Base-by-base conservation (phyloP, 1,140 invertebrate genomes). In the Bathynomus jamesi region DNA sequence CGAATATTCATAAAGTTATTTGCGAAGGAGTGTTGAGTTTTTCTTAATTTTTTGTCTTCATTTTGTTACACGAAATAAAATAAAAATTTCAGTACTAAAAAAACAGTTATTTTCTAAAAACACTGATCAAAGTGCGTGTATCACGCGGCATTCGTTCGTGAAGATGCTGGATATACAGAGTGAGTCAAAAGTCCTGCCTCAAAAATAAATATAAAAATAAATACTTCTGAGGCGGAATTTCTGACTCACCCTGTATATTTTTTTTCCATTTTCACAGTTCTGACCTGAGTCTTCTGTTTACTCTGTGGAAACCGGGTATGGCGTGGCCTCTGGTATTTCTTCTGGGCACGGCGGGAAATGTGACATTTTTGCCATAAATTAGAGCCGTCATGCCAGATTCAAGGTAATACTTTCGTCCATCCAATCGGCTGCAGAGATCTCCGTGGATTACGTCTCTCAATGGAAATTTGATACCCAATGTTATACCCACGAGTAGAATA, bases 331-430 rank as follows among this genome's bases (percentile, higher is more conserved):
- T 53, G 13, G 13, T 53, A 21, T 17, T 3, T 53, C 40, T 53
- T 53, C 21, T 53, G 13, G 40, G 40, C 2, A 5, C 21, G 21
- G 2, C 40, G 1, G 2, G 40, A 21, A 68, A n/a, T 4, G 65
- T 64, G 31, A 71, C 61, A 60, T 75, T 75, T 28, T 61, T 17
- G 31, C 69, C 73, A 11, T 61, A 53, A 28, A 75, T 24, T 3
- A 69, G 27, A 5, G 73, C 70, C 3, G 31, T 25, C 0, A 66
- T 75, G 27, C 31, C 65, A 0, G 73, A 65, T 61, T 71, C 69
- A 10, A 75, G 69, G 66, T 75, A 75, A 25, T 63, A 70, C 31
- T 70, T 71, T 0, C 73, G 65, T 0, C 69, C 69, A 17, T 70
- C 61, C 69, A 75, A 40, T 13, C 32, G 32, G 24, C 62, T 31